Evolutionary conservation across 2,113 vertebrate species (phyloP).

Genomic region (Takifugu bimaculatus): DNA sequence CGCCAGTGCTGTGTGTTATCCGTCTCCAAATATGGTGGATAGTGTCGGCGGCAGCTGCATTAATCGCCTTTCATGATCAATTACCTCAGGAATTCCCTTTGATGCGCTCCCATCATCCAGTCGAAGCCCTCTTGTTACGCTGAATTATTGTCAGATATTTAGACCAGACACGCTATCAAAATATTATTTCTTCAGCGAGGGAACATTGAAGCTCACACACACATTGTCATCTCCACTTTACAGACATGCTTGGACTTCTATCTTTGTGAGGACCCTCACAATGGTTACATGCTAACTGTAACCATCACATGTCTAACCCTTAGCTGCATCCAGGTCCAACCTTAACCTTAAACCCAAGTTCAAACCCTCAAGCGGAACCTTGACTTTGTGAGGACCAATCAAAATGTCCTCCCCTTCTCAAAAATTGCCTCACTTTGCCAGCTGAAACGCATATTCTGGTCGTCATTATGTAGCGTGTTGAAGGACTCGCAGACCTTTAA

Average conservation of each 20-base stretch:
- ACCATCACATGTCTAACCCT: too few relatives aligned
- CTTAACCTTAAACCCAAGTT: too few relatives aligned
- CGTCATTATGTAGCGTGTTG: not conserved
- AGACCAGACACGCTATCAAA: constrained; percentile 45
- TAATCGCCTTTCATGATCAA: constrained; percentile 58
- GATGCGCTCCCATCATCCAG: constrained; percentile 38
- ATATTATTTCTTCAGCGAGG: constrained; percentile 44
- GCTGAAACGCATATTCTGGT: too few relatives aligned
- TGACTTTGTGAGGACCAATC: too few relatives aligned
- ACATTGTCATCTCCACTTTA: not conserved
- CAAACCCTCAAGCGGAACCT: too few relatives aligned
- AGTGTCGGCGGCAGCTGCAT: constrained; percentile 28
- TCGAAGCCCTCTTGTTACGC: constrained; percentile 32
- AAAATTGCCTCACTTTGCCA: too few relatives aligned
- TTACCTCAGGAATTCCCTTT: constrained; percentile 43
- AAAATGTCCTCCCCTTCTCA: too few relatives aligned
- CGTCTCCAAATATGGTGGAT: constrained; percentile 22
- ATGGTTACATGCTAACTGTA: too few relatives aligned
- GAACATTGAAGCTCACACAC: not conserved
- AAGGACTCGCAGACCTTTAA: constrained; percentile 26
- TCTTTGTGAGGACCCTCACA: too few relatives aligned
- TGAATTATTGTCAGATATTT: constrained; percentile 45
- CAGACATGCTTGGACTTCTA: too few relatives aligned
- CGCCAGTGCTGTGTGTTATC: constrained; percentile 15
- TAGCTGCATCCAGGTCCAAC: too few relatives aligned